A percentile compares a stretch with the other conserved stretches of the same genome.
phyloP scores from a whole-genome alignment of 2,113 vertebrate species.

The Psilopsiagon aymara region DNA sequence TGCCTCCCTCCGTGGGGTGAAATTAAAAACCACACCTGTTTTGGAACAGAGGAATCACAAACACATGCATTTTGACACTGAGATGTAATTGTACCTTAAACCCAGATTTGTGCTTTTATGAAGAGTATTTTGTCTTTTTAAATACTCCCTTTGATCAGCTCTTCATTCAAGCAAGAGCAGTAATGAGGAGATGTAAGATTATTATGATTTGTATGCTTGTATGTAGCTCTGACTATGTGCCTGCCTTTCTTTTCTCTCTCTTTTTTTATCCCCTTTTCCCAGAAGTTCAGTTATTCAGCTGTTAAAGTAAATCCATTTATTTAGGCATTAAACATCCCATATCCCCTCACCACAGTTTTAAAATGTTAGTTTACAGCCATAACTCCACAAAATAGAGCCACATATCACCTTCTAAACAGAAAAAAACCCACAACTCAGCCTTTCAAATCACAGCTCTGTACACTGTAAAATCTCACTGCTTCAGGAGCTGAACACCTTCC shows the following conservation, averaged over 20 bases:
- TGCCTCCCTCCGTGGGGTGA: fast-evolving
- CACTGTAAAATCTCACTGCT: background rate
- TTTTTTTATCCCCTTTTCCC: background rate
- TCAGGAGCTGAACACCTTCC: background rate
- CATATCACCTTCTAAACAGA: background rate
- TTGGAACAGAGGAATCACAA: background rate
- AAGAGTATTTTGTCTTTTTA: background rate
- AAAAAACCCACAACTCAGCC: background rate
- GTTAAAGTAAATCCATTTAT: background rate
- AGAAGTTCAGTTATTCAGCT: background rate
- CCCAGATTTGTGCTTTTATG: background rate
- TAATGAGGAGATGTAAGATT: background rate
- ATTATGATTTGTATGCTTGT: background rate
- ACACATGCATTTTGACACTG: background rate
- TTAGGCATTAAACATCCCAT: background rate
- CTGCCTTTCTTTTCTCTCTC: background rate
- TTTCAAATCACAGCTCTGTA: background rate
- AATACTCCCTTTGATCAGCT: background rate
- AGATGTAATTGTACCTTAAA: background rate
- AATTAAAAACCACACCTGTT: background rate
- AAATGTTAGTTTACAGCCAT: background rate
- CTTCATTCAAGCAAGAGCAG: background rate
- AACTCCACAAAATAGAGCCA: background rate
- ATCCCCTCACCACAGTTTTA: background rate
- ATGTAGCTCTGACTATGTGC: background rate